Base-by-base conservation (phyloP, 2,888 invertebrate genomes). In the Zelleria hepariella region DNA sequence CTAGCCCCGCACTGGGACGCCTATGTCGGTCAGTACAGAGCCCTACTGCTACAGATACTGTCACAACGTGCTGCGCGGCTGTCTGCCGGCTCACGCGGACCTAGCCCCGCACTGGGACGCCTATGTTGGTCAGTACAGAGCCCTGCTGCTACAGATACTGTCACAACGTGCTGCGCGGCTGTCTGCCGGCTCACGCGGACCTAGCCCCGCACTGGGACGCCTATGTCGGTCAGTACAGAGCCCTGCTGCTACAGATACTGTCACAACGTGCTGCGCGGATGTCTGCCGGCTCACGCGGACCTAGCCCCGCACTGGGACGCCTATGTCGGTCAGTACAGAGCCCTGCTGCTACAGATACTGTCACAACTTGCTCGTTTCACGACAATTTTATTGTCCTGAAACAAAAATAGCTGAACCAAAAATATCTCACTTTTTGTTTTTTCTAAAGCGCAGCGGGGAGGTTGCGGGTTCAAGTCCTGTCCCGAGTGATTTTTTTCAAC, bases 1-100 rank as follows among this genome's bases (percentile, higher is more conserved):
- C 91, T 98, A 62, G 95, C 95, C 65, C 88, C 91, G 59, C 94
- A 95, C 70, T 98, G 98, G 97, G 95, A 95, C 80, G 92, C 92
- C 65, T 97, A 94, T 86, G 93, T 96, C 58, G 92, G 94, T 93
- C 74, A 87, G 91, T 77, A 24, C 2, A 32, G n/a, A n/a, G n/a
- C n/a, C 7, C 32, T 10, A 32, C 1, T 98, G 98, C 86, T 93
- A 93, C 65, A 92, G 94, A 69, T 96, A 95, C 90, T 98, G 98
- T 79, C 91, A 95, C 66, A 96, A 96, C 7, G 48, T 18, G 48
- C 48, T 2, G 3, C 18, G 18, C n/a, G 18, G 48, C 48, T 2
- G 18, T 3, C 48, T 48, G 61, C 94, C 95, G n/a, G 5, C 48
- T 15, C 48, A 48, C n/a, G n/a, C 94, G 0, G 95, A 96, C 70